These are phyloP conservation scores for Trichechus manatus DNA, from an alignment of 2,113 vertebrate species.

Conservation along the genomic window DNA sequence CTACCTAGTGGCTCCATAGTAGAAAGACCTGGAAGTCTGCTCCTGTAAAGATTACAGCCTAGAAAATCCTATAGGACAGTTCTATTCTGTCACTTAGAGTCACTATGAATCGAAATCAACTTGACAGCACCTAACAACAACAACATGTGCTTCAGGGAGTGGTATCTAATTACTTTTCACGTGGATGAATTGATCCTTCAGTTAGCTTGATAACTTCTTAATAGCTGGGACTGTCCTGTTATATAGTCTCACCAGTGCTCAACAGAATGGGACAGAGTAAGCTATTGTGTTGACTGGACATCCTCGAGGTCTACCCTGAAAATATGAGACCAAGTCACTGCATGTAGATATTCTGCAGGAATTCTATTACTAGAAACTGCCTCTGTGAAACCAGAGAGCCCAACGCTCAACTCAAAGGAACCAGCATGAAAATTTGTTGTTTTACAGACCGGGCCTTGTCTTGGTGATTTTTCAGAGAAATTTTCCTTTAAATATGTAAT, in stretches of 20 bases:
- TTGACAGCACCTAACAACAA: background rate
- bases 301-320: background rate
- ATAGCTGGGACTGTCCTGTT: background rate
- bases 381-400: background rate
- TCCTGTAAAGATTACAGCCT: background rate
- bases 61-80: background rate
- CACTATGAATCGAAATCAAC: background rate
- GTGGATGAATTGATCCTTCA: background rate
- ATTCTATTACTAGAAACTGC: background rate
- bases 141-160: background rate
- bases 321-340: background rate
- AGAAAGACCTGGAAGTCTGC: background rate
- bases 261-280: background rate
- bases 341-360: constrained; percentile 30
- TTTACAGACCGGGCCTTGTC: background rate
- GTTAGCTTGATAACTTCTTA: background rate
- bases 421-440: background rate
- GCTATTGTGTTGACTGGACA: background rate
- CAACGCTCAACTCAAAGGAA: constrained; percentile 35
- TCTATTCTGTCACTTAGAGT: background rate
- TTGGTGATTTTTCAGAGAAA: constrained; percentile 47
- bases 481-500: constrained; percentile 52
- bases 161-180: constrained; percentile 6
- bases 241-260: background rate
- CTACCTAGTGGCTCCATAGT: background rate